Conservation (phyloP, 2,113 vertebrate genomes). For the Atractosteus spatula region DNA sequence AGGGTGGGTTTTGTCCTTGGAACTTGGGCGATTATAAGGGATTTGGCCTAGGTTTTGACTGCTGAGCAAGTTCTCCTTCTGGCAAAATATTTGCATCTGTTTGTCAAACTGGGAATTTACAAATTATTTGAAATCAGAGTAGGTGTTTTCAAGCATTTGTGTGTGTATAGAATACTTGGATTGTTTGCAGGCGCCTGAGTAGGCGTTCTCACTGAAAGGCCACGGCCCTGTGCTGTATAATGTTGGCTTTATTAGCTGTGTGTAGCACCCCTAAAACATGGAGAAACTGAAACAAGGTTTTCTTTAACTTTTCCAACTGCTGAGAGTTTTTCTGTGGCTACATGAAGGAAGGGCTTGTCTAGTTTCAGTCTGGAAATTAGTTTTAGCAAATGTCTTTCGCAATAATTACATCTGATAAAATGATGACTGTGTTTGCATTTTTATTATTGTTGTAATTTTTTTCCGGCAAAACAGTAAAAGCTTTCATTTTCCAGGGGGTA, state of each 20-base stretch:
- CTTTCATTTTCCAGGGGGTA: no score
- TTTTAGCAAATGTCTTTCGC: conserved; percentile 4
- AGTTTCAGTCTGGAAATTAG: conserved; percentile 13
- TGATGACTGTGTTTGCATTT: conserved; percentile 15
- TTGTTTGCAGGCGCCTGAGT: not conserved
- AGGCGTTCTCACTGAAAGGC: conserved; percentile 36
- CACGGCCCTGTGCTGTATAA: conserved; percentile 40
- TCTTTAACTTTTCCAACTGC: conserved; percentile 20
- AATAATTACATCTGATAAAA: conserved; percentile 22
- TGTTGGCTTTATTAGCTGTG: conserved; percentile 41
- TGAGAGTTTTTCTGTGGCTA: conserved; percentile 15
- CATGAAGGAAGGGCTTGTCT: conserved; percentile 22
- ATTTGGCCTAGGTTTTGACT: not conserved
- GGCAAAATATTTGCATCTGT: conserved; percentile 13
- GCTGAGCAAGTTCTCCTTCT: not conserved
- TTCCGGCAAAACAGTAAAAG: not conserved
- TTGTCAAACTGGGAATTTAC: not conserved
- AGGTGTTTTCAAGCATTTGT: no score
- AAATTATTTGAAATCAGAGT: no score
- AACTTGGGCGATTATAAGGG: conserved; percentile 5
- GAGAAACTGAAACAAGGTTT: conserved; percentile 20
- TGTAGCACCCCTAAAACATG: conserved; percentile 25
- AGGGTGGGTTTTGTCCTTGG: conserved; percentile 5
- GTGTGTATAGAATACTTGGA: not conserved
- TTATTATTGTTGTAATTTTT: conserved; percentile 4